Base-by-base conservation (phyloP, 2,888 invertebrate species). In the Napeogenes sylphis region DNA sequence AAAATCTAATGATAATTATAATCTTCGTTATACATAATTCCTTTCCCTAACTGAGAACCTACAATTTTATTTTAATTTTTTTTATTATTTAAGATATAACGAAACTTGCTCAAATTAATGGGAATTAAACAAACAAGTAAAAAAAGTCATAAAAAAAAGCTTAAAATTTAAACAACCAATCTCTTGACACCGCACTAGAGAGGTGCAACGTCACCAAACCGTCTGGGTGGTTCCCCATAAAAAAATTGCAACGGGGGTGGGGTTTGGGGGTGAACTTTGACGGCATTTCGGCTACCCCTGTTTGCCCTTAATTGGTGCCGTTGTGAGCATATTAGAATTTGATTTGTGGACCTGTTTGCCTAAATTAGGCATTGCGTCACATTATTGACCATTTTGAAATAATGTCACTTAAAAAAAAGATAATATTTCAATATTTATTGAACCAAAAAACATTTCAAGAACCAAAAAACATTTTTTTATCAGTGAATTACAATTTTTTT, bases 141-240 rank as follows among this genome's bases (percentile, higher is more conserved):
- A 51, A 51, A n/a, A 51, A 10, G 55, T 54, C 45, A 47, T 47
- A 33, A 54, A n/a, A 12, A 35, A 58, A 59, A 55, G 14, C 35
- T 56, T 10, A 61, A 58, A 60, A 46, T 14, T 35, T 21, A 61
- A 55, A 12, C 35, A 45, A 64, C 80, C 86, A 84, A 74, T 78
- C n/a, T 70, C 8, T 46, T 13, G 1, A 14, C 14, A 0, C 13
- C 56, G 0, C 0, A 77, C 67, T 74, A 77, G 60, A 81, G 76
- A 79, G 82, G 80, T 88, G 87, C 89, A 87, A 84, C 86, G 87
- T 86, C 90, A 89, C 88, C 87, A 84, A 82, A 84, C 85, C 80
- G 85, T 80, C 83, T 81, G 82, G 75, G 77, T 79, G 84, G 77
- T 71, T 71, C 78, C 81, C 82, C 82, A 81, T 75, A 77, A 85